These are phyloP conservation scores for Apocrypta bakeri DNA, from an alignment of 1,140 invertebrate species.

Conservation along the genomic window DNA sequence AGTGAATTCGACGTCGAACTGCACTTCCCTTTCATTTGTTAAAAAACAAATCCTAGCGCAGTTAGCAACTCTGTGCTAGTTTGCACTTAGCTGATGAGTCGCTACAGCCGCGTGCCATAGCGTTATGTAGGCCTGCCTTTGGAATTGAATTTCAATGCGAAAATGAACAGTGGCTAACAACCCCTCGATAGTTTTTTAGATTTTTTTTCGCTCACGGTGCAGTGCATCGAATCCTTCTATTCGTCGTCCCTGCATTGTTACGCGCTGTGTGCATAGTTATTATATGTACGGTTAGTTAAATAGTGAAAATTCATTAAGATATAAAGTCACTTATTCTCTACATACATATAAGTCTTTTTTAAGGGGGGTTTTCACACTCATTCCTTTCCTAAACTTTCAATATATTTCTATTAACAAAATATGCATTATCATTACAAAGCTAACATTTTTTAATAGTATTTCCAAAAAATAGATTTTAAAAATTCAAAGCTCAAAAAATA, in stretches of 20 bases:
- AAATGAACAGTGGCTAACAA: neutral
- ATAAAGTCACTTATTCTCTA: too few species aligned
- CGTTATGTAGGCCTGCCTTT: neutral
- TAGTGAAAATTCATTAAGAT: too few species aligned
- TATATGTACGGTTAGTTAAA: too few species aligned
- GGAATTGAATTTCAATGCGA: conserved; percentile 58
- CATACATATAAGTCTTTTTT: too few species aligned
- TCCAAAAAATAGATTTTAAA: too few species aligned
- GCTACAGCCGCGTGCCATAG: conserved; percentile 35
- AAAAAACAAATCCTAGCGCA: conserved; percentile 62
- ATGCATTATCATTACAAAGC: too few species aligned
- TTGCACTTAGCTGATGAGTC: conserved; percentile 65
- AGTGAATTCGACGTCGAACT: conserved; percentile 53
- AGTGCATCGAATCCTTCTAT: conserved; percentile 1
- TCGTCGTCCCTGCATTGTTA: neutral
- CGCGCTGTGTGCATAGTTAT: too few species aligned
- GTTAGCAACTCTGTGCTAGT: conserved; percentile 56
- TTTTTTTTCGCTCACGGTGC: neutral
- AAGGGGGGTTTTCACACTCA: too few species aligned
- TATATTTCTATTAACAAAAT: too few species aligned
- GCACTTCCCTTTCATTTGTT: conserved; percentile 58
- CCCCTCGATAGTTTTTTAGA: neutral
- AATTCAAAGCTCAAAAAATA: too few species aligned
- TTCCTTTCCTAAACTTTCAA: too few species aligned
- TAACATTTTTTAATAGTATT: too few species aligned